Conservation (phyloP, 2,113 vertebrate genomes). For the human (Homo sapiens) region GRCh38 chr12:22255001-22255500, state of each 20-base stretch:
- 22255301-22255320: slow-evolving; percentile 94
- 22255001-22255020: background rate
- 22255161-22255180: background rate
- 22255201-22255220: slow-evolving; percentile 22
- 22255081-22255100: background rate
- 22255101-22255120: background rate
- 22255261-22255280: slow-evolving; percentile 87
- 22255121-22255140: background rate
- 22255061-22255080: background rate
- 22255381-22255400: slow-evolving; percentile 92
- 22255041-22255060: background rate
- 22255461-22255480: slow-evolving; percentile 37
- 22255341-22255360: slow-evolving; percentile 97
- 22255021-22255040: background rate
- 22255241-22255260: slow-evolving; percentile 38
- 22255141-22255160: background rate
- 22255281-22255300: slow-evolving; percentile 94
- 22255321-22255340: slow-evolving; percentile 95
- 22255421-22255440: slow-evolving; percentile 71
- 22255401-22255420: slow-evolving; percentile 82
- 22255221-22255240: background rate
- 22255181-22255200: slow-evolving; percentile 54
- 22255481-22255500: background rate
- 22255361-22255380: slow-evolving; percentile 94
- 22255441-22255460: slow-evolving; percentile 73